These are phyloP conservation scores for Magallana angulata DNA, from an alignment of 1,140 invertebrate genomes.

Conservation along the genomic window DNA sequence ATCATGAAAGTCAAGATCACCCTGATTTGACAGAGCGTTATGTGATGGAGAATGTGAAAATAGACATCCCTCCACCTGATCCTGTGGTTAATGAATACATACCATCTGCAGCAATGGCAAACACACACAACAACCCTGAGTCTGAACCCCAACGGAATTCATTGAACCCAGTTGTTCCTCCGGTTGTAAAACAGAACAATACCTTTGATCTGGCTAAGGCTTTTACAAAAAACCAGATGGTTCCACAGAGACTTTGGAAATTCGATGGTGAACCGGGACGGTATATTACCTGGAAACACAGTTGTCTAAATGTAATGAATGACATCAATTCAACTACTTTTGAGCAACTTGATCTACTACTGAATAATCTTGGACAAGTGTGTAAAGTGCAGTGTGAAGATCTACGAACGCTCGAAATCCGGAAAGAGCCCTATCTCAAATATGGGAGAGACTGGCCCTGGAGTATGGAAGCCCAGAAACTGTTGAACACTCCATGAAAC, in stretches of 20 bases:
- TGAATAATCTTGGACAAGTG: neutral
- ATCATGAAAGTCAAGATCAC: neutral
- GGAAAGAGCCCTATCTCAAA: neutral
- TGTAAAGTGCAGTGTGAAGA: conserved; percentile 22
- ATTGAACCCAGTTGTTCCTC: neutral
- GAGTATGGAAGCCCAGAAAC: conserved; percentile 41
- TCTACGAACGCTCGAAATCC: conserved; percentile 19
- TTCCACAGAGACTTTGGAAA: conserved; percentile 37
- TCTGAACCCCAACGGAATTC: neutral
- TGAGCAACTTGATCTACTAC: conserved; percentile 31
- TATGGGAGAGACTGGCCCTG: conserved; percentile 47
- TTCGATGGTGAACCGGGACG: conserved; percentile 33
- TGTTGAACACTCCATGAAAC: conserved; percentile 40
- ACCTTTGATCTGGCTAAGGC: conserved; percentile 2
- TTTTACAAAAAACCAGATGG: conserved; percentile 27
- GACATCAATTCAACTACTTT: neutral
- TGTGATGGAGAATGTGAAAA: conserved; percentile 1
- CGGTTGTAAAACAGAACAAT: neutral
- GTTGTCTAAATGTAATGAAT: conserved; percentile 34
- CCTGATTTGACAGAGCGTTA: neutral
- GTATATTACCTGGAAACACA: conserved; percentile 41
- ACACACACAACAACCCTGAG: neutral
- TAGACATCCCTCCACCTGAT: conserved; percentile 1
- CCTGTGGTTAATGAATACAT: neutral
- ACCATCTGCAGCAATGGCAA: neutral